Evolutionary conservation across 2,888 invertebrate species (phyloP).

Genomic region (Pharmacophagus antenor): DNA sequence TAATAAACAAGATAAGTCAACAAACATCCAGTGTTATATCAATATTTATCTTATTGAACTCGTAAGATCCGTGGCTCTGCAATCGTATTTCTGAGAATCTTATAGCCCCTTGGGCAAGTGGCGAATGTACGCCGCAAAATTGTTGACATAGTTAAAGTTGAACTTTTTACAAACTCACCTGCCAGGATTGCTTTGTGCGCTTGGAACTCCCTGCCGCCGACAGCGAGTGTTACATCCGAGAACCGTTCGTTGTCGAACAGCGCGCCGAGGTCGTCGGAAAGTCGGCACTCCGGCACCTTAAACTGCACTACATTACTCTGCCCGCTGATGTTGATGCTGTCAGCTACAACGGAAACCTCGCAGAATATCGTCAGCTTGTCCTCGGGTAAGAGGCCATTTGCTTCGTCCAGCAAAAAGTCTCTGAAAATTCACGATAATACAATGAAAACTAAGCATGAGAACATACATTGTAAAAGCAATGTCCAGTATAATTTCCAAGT

Average conservation of each 20-base stretch:
- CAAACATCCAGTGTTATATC: background rate
- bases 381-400: conserved; percentile 98
- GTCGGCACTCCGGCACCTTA: conserved; percentile 96
- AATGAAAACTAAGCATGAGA: background rate
- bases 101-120: background rate
- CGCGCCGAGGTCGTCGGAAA: conserved; percentile 96
- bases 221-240: conserved; percentile 97
- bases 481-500: background rate
- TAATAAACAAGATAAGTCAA: background rate
- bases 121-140: background rate
- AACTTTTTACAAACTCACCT: conserved; percentile 75
- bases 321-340: conserved; percentile 99
- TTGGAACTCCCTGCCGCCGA: conserved; percentile 93
- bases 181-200: conserved; percentile 99
- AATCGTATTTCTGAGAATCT: background rate
- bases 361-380: conserved; percentile 99
- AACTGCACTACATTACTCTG: conserved; percentile 99
- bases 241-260: conserved; percentile 98
- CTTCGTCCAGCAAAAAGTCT: conserved; percentile 99
- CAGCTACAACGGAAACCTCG: conserved; percentile 97
- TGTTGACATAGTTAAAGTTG: background rate
- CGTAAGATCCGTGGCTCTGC: background rate
- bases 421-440: conserved; percentile 60
- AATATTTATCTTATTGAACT: background rate
- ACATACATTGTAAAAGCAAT: background rate